These are phyloP conservation scores for Melikaiella ostensackeni DNA, from an alignment of 2,888 invertebrate genomes.

Conservation along the genomic window DNA sequence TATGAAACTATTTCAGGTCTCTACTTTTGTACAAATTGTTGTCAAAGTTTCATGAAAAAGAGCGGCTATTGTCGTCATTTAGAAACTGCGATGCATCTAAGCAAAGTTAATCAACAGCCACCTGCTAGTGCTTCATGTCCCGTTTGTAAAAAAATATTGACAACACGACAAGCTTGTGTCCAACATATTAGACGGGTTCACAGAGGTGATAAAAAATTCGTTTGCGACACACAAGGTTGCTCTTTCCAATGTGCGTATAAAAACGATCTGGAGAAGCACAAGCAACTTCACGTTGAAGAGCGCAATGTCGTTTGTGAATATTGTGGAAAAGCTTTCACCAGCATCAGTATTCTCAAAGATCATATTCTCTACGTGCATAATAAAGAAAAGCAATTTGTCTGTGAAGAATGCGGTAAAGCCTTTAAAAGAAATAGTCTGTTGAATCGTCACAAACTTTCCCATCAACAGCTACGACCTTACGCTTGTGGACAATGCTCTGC, in stretches of 20 bases:
- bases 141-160: constrained; percentile 69
- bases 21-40: constrained; percentile 63
- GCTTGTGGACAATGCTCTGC: constrained; percentile 69
- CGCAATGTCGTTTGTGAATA: constrained; percentile 72
- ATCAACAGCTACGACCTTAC: constrained; percentile 72
- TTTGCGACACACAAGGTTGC: constrained; percentile 68
- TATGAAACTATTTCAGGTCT: constrained; percentile 53
- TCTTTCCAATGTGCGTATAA: constrained; percentile 68
- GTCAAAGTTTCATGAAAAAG: constrained; percentile 62
- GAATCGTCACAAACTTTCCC: constrained; percentile 70
- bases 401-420: constrained; percentile 71
- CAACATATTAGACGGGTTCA: constrained; percentile 71
- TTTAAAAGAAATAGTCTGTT: constrained; percentile 74
- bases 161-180: constrained; percentile 68
- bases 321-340: constrained; percentile 73
- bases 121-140: constrained; percentile 64
- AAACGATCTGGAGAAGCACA: constrained; percentile 70
- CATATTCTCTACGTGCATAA: constrained; percentile 72
- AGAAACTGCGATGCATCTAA: constrained; percentile 60
- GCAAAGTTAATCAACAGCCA: constrained; percentile 61
- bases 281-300: constrained; percentile 69
- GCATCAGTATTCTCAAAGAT: constrained; percentile 70
- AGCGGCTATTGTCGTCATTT: constrained; percentile 64
- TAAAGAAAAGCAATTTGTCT: constrained; percentile 70
- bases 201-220: constrained; percentile 65